These are phyloP conservation scores for Drepana falcataria DNA, from an alignment of 2,888 invertebrate genomes.

Conservation along the genomic window DNA sequence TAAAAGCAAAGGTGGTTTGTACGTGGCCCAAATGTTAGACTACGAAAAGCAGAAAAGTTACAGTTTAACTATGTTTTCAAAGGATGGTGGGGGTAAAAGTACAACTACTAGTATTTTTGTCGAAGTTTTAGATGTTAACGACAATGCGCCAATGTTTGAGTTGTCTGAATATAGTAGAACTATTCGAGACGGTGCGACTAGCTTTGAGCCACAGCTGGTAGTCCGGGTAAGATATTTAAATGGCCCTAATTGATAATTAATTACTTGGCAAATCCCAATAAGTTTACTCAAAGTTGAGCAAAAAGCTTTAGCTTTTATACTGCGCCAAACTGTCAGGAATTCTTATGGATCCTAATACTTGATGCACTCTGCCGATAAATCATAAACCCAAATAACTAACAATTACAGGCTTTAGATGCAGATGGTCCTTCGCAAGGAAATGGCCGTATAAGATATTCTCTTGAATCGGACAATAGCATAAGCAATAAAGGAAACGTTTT, in stretches of 20 bases:
- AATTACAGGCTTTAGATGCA: constrained; percentile 82
- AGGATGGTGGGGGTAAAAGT: constrained; percentile 87
- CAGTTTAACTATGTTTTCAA: constrained; percentile 87
- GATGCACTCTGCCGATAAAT: not conserved
- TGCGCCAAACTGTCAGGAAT: too few species aligned
- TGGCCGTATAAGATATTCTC: constrained; percentile 81
- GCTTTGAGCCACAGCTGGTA: constrained; percentile 88
- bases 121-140: constrained; percentile 86
- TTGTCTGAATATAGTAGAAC: constrained; percentile 84
- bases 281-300: too few species aligned
- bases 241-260: too few species aligned
- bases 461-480: constrained; percentile 84
- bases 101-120: constrained; percentile 84
- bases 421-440: constrained; percentile 87
- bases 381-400: not conserved
- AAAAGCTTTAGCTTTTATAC: too few species aligned
- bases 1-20: constrained; percentile 81
- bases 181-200: constrained; percentile 85
- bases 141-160: constrained; percentile 86
- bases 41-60: constrained; percentile 90
- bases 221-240: constrained; percentile 74
- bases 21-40: constrained; percentile 82
- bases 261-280: too few species aligned
- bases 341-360: not conserved
- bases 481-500: constrained; percentile 81